Conservation (phyloP, 2,888 invertebrate genomes). For the Melanophora roralis region DNA sequence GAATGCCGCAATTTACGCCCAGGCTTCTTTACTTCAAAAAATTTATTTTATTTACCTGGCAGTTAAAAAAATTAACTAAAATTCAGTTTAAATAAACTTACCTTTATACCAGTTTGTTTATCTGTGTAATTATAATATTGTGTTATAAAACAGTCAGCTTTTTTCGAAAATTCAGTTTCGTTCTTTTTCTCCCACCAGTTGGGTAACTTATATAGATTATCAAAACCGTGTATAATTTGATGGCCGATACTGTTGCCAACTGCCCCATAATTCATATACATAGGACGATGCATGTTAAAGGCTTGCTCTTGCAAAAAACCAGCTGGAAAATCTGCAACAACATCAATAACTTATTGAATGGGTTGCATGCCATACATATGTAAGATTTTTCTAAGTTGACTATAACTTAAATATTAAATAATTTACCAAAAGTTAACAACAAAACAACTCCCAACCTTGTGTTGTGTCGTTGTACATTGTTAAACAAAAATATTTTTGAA, state of each 20-base stretch:
- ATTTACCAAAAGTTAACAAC: too few species aligned
- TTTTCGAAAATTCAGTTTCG: conserved; percentile 88
- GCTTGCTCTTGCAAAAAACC: conserved; percentile 95
- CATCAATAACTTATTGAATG: too few species aligned
- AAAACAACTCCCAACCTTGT: too few species aligned
- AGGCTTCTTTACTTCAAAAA: too few species aligned
- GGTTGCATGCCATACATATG: too few species aligned
- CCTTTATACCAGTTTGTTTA: conserved; percentile 82
- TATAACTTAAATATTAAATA: too few species aligned
- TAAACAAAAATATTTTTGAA: too few species aligned
- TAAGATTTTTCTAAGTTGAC: too few species aligned
- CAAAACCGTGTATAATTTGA: conserved; percentile 94
- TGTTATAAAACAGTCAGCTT: conserved; percentile 93
- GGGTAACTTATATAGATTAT: conserved; percentile 92
- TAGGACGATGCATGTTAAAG: conserved; percentile 91
- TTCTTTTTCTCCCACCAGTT: conserved; percentile 96
- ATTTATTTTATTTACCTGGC: too few species aligned
- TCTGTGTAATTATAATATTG: conserved; percentile 95
- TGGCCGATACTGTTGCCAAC: conserved; percentile 95
- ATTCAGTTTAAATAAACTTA: conserved; percentile 54
- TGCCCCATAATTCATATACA: conserved; percentile 94
- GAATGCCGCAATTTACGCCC: too few species aligned
- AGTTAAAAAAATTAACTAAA: too few species aligned
- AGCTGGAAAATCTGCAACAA: conserved; percentile 89
- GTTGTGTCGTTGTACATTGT: too few species aligned